Percentiles rank a stretch among this genome's conserved stretches.
Evolutionary conservation across 2,797 vertebrate genomes (phyloP).

Genomic region (Artibeus jamaicensis): DNA sequence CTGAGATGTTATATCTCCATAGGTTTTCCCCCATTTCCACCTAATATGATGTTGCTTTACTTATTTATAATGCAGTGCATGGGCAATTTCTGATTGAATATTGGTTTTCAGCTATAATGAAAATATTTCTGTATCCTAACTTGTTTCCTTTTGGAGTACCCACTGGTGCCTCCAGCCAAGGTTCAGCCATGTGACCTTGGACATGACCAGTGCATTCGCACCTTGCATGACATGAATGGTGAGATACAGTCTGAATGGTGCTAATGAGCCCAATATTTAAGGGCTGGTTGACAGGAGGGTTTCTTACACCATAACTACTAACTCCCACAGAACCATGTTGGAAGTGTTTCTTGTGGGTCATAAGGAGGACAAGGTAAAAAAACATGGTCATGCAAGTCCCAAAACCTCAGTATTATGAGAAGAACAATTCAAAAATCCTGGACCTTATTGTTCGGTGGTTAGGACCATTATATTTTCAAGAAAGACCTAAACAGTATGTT

Average conservation of each 20-base stretch:
- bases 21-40: neutral
- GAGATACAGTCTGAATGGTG: neutral
- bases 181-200: neutral
- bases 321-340: neutral
- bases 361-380: neutral
- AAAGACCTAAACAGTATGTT: neutral
- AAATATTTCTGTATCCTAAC: neutral
- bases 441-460: neutral
- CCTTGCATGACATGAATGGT: neutral
- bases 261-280: neutral
- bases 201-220: neutral
- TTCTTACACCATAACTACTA: neutral
- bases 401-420: neutral
- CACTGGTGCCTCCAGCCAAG: neutral
- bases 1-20: neutral
- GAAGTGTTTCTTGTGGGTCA: neutral
- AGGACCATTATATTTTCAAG: conserved; percentile 7
- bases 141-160: neutral
- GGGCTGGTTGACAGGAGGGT: neutral
- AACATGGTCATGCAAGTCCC: neutral
- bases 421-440: conserved; percentile 16
- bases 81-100: neutral
- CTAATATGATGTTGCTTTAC: neutral
- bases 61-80: neutral
- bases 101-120: neutral